Evolutionary conservation across 2,797 vertebrate species (phyloP).

Genomic region (Notamacropus eugenii): DNA sequence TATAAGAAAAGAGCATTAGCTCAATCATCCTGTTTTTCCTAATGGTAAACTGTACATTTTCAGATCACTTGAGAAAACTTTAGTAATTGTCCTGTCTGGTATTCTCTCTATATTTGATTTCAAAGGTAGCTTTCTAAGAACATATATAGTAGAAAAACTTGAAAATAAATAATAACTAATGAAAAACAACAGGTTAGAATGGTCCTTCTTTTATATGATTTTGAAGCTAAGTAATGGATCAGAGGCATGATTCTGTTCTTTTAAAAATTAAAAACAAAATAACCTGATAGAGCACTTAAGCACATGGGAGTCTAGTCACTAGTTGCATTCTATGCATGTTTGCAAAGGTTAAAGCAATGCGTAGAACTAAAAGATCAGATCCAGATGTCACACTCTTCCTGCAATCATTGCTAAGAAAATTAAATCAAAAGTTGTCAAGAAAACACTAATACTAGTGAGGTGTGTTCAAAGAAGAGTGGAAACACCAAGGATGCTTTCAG

Average conservation of each 20-base stretch:
- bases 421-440: neutral
- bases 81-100: slow-evolving; percentile 21
- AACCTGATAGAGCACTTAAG: neutral
- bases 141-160: slow-evolving; percentile 52
- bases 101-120: slow-evolving; percentile 54
- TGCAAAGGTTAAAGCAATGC: slow-evolving; percentile 64
- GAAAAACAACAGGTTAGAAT: slow-evolving; percentile 33
- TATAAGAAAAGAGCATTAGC: neutral
- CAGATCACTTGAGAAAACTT: slow-evolving; percentile 39
- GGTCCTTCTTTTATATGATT: slow-evolving; percentile 58
- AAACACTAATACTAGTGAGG: neutral
- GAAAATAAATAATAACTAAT: neutral
- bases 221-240: slow-evolving; percentile 6
- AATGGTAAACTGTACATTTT: slow-evolving; percentile 38
- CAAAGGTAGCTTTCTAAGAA: slow-evolving; percentile 60
- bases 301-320: slow-evolving; percentile 12
- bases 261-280: slow-evolving; percentile 1
- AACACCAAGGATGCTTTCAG: neutral
- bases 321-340: slow-evolving; percentile 24
- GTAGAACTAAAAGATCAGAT: slow-evolving; percentile 54
- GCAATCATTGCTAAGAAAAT: neutral
- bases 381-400: slow-evolving; percentile 46
- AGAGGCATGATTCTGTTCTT: slow-evolving; percentile 30
- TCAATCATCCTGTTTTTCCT: neutral
- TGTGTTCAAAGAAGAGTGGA: neutral